Evolutionary conservation across 2,888 invertebrate genomes (phyloP).

Genomic region (Zhuqinia jingwanae): DNA sequence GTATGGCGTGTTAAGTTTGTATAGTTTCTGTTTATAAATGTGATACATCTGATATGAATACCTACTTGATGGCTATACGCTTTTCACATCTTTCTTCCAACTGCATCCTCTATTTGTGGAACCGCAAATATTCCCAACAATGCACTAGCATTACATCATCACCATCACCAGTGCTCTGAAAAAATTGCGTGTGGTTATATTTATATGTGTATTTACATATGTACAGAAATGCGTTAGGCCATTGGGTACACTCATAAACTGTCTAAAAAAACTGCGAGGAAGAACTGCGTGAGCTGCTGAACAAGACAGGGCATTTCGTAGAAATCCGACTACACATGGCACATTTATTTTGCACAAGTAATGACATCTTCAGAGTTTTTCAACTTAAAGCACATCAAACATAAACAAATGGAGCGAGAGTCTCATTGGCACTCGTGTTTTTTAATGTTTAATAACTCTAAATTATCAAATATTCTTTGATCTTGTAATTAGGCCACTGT

Average conservation of each 20-base stretch:
- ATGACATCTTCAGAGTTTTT: slow-evolving; percentile 28
- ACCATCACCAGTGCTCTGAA: too few relatives aligned
- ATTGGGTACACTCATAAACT: slow-evolving; percentile 32
- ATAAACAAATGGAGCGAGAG: too few relatives aligned
- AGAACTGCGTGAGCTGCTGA: slow-evolving; percentile 29
- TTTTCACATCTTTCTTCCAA: not conserved
- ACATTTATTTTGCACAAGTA: slow-evolving; percentile 47
- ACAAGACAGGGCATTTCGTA: slow-evolving; percentile 5
- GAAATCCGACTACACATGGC: slow-evolving; percentile 48
- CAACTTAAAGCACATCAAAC: too few relatives aligned
- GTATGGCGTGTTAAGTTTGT: too few relatives aligned
- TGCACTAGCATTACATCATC: too few relatives aligned
- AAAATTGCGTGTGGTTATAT: too few relatives aligned
- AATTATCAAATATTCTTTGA: too few relatives aligned
- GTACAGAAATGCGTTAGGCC: slow-evolving; percentile 32
- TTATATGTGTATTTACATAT: too few relatives aligned
- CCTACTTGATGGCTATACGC: slow-evolving; percentile 31
- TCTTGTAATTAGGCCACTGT: slow-evolving; percentile 40
- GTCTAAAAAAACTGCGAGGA: not conserved
- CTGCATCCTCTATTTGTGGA: too few relatives aligned
- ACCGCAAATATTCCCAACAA: too few relatives aligned
- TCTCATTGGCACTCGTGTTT: slow-evolving; percentile 2
- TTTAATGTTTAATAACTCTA: slow-evolving; percentile 32
- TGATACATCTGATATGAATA: slow-evolving; percentile 19
- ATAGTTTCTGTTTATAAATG: too few relatives aligned